Percentiles rank a stretch among this genome's conserved stretches.
Conservation (phyloP, 2,113 vertebrate species). For the Melanerpes formicivorus region DNA sequence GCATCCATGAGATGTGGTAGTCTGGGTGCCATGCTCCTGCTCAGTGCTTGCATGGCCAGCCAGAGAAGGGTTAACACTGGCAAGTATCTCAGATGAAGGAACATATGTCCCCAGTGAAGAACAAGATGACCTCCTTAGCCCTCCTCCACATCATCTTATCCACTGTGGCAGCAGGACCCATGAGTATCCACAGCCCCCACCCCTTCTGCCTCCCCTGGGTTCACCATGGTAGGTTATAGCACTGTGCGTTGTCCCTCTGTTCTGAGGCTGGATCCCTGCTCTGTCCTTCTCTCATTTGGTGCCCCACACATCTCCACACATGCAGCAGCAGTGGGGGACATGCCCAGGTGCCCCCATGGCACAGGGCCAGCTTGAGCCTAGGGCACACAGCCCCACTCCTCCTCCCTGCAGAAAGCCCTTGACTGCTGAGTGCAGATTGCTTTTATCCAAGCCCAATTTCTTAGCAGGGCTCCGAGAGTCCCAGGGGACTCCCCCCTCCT, state of each 20-base stretch:
- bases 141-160: not conserved
- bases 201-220: not conserved
- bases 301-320: not conserved
- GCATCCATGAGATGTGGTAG: not conserved
- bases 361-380: rapidly evolving
- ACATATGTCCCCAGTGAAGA: rapidly evolving
- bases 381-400: not conserved
- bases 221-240: rapidly evolving
- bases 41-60: not conserved
- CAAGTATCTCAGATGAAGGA: rapidly evolving
- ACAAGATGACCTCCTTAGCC: not conserved
- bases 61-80: not conserved
- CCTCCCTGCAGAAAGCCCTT: rapidly evolving
- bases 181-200: not conserved
- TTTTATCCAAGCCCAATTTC: constrained; percentile 41
- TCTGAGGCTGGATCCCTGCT: not conserved
- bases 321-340: rapidly evolving
- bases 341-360: not conserved
- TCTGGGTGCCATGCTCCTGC: not conserved
- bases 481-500: not conserved
- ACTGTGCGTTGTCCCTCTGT: not conserved
- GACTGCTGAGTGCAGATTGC: not conserved
- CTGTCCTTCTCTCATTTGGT: not conserved
- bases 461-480: not conserved
- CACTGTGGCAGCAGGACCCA: rapidly evolving